Conservation (phyloP, 2,113 vertebrate species). For the Boleophthalmus pectinirostris region DNA sequence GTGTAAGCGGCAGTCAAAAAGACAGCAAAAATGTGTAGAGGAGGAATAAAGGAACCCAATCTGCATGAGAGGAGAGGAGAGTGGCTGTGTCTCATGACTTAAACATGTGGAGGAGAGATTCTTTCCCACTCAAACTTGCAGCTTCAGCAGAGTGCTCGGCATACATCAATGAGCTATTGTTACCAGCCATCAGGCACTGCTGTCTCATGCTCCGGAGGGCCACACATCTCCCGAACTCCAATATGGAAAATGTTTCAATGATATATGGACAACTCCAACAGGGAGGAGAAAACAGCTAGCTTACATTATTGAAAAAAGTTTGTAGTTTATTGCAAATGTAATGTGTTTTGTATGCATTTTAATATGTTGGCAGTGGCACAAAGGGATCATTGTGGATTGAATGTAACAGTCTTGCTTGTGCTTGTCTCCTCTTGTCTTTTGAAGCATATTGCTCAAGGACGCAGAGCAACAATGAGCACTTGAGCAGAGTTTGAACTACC, state of each 20-base stretch:
- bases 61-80: conserved; percentile 42
- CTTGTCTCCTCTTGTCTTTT: no score
- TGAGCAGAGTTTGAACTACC: no score
- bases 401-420: no score
- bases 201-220: conserved; percentile 38
- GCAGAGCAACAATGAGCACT: no score
- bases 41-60: conserved; percentile 17
- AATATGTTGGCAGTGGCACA: no score
- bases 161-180: conserved; percentile 71
- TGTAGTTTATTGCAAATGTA: no score
- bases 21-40: conserved; percentile 3
- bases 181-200: conserved; percentile 53
- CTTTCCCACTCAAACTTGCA: conserved; percentile 60
- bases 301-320: background rate
- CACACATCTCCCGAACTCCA: conserved; percentile 20
- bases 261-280: background rate
- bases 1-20: conserved; percentile 25
- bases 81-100: conserved; percentile 70
- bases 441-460: no score
- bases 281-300: background rate
- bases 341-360: no score
- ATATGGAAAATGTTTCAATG: conserved; percentile 27
- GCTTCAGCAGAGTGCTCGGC: conserved; percentile 65
- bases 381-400: no score
- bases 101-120: conserved; percentile 73